These are phyloP conservation scores for Enteromius viviparus DNA, from an alignment of 2,797 vertebrate genomes.

Conservation along the genomic window DNA sequence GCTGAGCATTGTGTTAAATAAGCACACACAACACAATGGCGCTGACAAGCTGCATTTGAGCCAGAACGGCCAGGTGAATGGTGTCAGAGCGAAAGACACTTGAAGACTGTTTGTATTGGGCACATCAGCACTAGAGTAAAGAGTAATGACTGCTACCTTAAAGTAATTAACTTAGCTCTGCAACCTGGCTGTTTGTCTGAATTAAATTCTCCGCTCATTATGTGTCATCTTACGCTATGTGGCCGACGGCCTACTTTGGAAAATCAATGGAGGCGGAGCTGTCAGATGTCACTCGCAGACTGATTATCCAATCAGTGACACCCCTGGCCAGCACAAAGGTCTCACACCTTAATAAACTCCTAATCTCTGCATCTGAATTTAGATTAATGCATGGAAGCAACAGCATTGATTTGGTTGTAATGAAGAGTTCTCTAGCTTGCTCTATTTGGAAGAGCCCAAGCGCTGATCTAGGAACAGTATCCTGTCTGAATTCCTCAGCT, in stretches of 20 bases:
- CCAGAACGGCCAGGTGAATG: constrained; percentile 41
- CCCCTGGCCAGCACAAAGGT: constrained; percentile 19
- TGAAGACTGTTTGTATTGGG: constrained; percentile 39
- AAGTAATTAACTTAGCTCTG: constrained; percentile 70
- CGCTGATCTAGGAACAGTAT: constrained; percentile 21
- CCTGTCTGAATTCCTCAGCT: constrained; percentile 29
- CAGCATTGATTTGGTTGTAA: constrained; percentile 27
- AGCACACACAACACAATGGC: constrained; percentile 42
- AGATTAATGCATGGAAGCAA: constrained; percentile 33
- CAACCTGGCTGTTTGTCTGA: constrained; percentile 72
- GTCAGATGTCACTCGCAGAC: constrained; percentile 70
- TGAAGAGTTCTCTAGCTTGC: background rate
- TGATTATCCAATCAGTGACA: constrained; percentile 69
- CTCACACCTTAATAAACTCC: constrained; percentile 36
- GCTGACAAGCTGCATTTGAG: constrained; percentile 56
- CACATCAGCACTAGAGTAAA: constrained; percentile 75
- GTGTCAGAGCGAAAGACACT: constrained; percentile 42
- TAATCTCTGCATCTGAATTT: constrained; percentile 36
- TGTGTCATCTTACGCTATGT: constrained; percentile 73
- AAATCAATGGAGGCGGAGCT: constrained; percentile 72
- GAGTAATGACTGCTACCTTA: constrained; percentile 68
- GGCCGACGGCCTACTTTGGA: constrained; percentile 64
- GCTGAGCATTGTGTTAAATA: constrained; percentile 50
- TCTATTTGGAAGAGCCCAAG: constrained; percentile 11
- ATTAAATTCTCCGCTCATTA: constrained; percentile 78